These are phyloP conservation scores for Apotomis capreana DNA, from an alignment of 2,888 invertebrate genomes.

Conservation along the genomic window DNA sequence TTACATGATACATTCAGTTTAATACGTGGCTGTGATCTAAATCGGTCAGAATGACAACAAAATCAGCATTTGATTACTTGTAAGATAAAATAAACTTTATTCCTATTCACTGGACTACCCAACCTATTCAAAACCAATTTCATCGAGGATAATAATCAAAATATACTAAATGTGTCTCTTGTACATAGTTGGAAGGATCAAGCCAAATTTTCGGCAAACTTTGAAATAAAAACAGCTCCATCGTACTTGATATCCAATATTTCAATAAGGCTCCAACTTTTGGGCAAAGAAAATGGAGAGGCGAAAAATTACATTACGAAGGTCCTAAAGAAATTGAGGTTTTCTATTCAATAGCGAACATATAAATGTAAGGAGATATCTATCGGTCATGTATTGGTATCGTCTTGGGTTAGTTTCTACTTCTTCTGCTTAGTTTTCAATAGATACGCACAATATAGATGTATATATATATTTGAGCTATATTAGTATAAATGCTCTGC, in stretches of 20 bases:
- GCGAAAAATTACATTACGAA: slow-evolving; percentile 79
- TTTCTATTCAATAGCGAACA: slow-evolving; percentile 59
- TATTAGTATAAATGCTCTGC: slow-evolving; percentile 5
- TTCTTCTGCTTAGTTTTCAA: slow-evolving; percentile 15
- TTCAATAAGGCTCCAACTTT: slow-evolving; percentile 79
- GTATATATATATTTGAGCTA: neutral
- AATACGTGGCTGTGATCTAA: no score
- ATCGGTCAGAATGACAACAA: no score
- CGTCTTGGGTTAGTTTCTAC: neutral
- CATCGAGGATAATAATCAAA: slow-evolving; percentile 61
- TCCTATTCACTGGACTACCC: neutral
- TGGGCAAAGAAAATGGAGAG: slow-evolving; percentile 74
- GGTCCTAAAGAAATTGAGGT: slow-evolving; percentile 72
- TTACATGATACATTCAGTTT: no score
- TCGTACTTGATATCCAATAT: slow-evolving; percentile 81
- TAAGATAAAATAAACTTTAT: neutral
- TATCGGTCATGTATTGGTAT: slow-evolving; percentile 33
- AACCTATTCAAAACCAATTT: slow-evolving; percentile 62
- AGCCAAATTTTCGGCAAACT: slow-evolving; percentile 54
- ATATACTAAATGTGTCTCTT: slow-evolving; percentile 65
- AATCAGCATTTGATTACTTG: neutral
- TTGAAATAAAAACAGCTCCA: slow-evolving; percentile 76
- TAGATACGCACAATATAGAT: slow-evolving; percentile 8
- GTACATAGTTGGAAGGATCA: slow-evolving; percentile 45
- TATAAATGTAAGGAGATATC: slow-evolving; percentile 46